These are phyloP conservation scores for Mythimna lalbum DNA, from an alignment of 2,888 invertebrate species.

Conservation along the genomic window DNA sequence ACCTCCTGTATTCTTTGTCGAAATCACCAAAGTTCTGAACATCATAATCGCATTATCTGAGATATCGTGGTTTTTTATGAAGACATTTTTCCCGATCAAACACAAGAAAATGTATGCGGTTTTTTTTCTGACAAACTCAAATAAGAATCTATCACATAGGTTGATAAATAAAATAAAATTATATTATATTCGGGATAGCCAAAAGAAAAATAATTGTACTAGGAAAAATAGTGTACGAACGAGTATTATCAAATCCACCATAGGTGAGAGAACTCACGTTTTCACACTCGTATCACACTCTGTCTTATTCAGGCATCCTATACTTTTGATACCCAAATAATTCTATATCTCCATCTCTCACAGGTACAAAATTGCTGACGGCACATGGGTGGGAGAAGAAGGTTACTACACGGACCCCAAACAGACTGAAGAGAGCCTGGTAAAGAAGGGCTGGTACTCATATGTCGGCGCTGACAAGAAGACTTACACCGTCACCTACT, in stretches of 20 bases:
- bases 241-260: neutral
- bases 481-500: constrained; percentile 85
- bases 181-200: neutral
- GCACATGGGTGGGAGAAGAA: constrained; percentile 86
- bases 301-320: neutral
- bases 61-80: neutral
- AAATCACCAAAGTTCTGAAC: constrained; percentile 11
- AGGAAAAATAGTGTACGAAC: neutral
- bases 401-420: constrained; percentile 82
- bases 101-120: neutral
- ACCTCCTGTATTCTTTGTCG: constrained; percentile 8
- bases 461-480: constrained; percentile 83
- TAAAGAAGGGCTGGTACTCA: constrained; percentile 88
- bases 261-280: accelerated
- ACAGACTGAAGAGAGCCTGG: constrained; percentile 80
- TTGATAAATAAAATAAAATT: neutral
- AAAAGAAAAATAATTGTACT: neutral
- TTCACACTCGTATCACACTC: neutral
- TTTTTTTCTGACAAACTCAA: neutral
- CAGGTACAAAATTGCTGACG: constrained; percentile 86
- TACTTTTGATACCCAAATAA: neutral
- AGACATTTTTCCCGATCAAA: neutral
- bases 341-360: neutral
- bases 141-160: neutral
- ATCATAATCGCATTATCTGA: neutral